A percentile compares a stretch with the other conserved stretches of the same genome.
Evolutionary conservation across 2,113 vertebrate genomes (phyloP).

Genomic region (Saimiri boliviensis): DNA sequence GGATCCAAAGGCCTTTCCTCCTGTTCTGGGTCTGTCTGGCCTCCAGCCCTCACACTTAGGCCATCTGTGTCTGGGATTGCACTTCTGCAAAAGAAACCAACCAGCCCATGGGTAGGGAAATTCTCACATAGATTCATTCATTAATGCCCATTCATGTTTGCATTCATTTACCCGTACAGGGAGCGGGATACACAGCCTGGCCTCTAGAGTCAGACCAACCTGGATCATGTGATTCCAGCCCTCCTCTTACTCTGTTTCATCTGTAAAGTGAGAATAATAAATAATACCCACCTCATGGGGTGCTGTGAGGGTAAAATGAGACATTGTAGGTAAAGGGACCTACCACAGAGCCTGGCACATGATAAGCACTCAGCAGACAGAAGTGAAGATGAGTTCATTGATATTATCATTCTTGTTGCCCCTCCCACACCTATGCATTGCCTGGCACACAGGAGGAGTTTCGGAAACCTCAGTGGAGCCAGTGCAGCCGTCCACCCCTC

Average conservation of each 20-base stretch:
- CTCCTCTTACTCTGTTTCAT: not conserved
- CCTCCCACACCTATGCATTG: not conserved
- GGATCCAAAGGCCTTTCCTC: slow-evolving; percentile 90
- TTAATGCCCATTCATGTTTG: not conserved
- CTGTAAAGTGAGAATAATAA: not conserved
- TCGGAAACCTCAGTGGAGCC: not conserved
- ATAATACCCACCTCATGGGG: not conserved
- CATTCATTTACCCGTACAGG: not conserved
- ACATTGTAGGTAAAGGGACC: not conserved
- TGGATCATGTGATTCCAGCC: not conserved
- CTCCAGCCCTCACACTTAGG: slow-evolving; percentile 91
- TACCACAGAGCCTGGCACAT: not conserved
- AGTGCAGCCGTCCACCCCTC: no score
- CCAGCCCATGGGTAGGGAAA: not conserved
- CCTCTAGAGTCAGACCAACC: not conserved
- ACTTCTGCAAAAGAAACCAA: slow-evolving; percentile 81
- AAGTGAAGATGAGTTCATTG: not conserved
- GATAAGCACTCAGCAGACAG: not conserved
- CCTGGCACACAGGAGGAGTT: not conserved
- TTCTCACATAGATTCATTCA: not conserved
- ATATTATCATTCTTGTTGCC: not conserved
- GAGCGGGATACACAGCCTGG: not conserved
- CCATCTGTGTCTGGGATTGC: slow-evolving; percentile 88
- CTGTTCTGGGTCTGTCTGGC: slow-evolving; percentile 89
- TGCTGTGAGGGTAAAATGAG: slow-evolving; percentile 1